Evolutionary conservation across 1,140 invertebrate species (phyloP), one percentile per base, ranked within the genome.

Genomic region (Lasioglossum baleicum): DNA sequence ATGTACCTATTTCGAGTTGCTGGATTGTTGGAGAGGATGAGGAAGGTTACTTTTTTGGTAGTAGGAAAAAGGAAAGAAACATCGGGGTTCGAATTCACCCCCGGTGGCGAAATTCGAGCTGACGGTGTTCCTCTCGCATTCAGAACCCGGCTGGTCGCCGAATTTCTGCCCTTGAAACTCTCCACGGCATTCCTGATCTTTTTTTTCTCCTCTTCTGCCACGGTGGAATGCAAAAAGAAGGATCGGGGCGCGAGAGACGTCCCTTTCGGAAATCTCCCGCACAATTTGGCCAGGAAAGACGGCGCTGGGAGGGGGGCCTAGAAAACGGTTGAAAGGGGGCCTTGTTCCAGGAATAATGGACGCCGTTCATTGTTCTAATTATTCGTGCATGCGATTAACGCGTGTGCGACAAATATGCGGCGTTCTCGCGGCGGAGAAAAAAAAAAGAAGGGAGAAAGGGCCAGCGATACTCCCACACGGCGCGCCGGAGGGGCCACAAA

Each of bases 331-430:
- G 60, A 76, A 82, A 79, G 88, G 84, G 78, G 53, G 85, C 85
- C 88, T 89, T 48, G 90, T 88, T 91, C 90, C 87, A 83, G 86
- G 86, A 89, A 93, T 92, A 92, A 93, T 92, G 88, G 80, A 90
- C 89, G 88, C 84, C 80, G 90, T 83, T 92, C 90, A 92, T 93
- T 93, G 92, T 93, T 92, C 92, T 93, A 92, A 93, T 92, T 87
- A 87, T 87, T 92, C 91, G 88, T 90, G 91, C 92, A 93, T 92
- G 90, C 91, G 90, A 93, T 93, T 93, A 92, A 92, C 90, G 89
- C 90, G 89, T 84, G 83, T 75, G 78, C 81, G 86, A 86, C 83
- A 84, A 85, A 77, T 81, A 79, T 82, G 82, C 83, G 75, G 72
- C 63, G 67, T 75, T 56, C 84, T 80, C 64, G 82, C 44, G 76